Base-by-base conservation (phyloP, 2,888 invertebrate genomes). In the Pachymerium ferrugineum region DNA sequence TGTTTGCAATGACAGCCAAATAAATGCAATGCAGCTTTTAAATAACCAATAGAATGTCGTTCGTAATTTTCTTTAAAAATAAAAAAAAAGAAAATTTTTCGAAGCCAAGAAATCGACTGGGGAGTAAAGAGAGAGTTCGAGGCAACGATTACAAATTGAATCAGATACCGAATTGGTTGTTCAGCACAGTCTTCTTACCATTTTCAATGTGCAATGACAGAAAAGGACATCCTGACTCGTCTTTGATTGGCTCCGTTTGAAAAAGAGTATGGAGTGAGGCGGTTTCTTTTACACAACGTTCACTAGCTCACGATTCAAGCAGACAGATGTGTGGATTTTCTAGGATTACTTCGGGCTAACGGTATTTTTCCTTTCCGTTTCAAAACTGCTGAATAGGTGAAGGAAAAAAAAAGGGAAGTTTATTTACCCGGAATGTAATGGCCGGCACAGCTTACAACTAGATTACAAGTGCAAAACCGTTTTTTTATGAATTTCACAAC, bases 301-400 rank as follows among this genome's bases (percentile, higher is more conserved):
- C 47, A 47, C 47, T 47, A 19, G 19, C 47, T 47, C 47, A 47
- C 19, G 47, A 47, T 47, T 47, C 47, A 47, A 47, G 47, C 47
- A 19, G 47, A 47, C 47, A 47, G 47, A 47, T 47, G 47, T 47
- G 47, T 47, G 47, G 47, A 47, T 47, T 47, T 47, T 47, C 47
- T 47, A 19, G 47, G 47, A 47, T 47, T 47, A 47, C 47, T 47
- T 16, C 1, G 47, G 19, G 47, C 47, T 47, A 47, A 47, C 47
- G 19, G 47, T 47, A 16, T 47, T 47, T n/a, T 47, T 47, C 19
- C 47, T 16, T 47, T 47, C 47, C 47, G 47, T 47, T 47, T 47
- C 47, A 47, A 47, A 47, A 47, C 47, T 47, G 47, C 47, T 47
- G 47, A 47, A 19, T 47, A 47, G 47, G 47, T 47, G 47, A 47